Evolutionary conservation across 64 coral and sea anemone genomes (phyloP).

Genomic region (Montipora sp.): DNA sequence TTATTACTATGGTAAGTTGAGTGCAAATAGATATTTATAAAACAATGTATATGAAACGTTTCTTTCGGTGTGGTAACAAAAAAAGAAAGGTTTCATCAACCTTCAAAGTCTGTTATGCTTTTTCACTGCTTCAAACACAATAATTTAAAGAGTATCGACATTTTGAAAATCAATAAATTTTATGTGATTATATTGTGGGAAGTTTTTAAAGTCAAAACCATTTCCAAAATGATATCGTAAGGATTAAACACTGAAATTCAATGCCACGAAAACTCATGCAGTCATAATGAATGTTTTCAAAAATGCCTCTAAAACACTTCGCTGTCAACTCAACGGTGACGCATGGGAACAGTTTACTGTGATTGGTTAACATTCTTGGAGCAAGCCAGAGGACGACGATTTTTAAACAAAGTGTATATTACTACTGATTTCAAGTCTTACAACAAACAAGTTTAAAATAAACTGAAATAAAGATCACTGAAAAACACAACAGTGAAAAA

Average conservation of each 20-base stretch:
- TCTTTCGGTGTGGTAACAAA: not conserved
- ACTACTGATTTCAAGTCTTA: not conserved
- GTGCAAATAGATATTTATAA: conserved; percentile 9
- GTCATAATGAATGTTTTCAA: not conserved
- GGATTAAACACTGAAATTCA: not conserved
- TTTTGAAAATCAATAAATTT: conserved; percentile 2
- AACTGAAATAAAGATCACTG: not conserved
- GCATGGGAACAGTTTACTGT: not conserved
- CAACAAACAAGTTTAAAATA: not conserved
- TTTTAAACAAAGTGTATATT: not conserved
- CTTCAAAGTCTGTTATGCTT: not conserved
- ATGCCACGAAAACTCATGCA: not conserved
- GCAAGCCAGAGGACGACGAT: not conserved
- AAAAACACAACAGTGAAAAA: not conserved
- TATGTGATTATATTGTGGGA: not conserved
- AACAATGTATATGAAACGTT: not conserved
- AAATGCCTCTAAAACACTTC: not conserved
- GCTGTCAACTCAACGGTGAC: not conserved
- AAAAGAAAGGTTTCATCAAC: not conserved
- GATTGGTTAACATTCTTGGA: conserved; percentile 4
- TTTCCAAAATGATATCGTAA: not conserved
- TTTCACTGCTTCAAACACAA: not conserved
- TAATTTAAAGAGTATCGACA: not conserved
- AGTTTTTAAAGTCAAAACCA: not conserved
- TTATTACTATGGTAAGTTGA: not conserved